Evolutionary conservation across 2,888 invertebrate species (phyloP), one percentile per base, ranked within the genome.

Genomic region (Ophraella communa): DNA sequence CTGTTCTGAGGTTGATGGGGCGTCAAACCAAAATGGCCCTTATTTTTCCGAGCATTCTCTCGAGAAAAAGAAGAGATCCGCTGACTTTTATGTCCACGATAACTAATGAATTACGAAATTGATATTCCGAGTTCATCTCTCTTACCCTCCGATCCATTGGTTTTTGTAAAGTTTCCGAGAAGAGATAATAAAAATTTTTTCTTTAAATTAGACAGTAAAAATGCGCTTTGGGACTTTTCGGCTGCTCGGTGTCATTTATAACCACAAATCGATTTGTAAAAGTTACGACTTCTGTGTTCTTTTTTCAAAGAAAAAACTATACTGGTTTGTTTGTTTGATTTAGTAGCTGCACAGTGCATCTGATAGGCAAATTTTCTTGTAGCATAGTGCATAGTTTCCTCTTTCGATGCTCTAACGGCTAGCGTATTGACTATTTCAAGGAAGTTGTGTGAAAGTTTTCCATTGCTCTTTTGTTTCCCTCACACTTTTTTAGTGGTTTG

Each of bases 61-160:
- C 18, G 7, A 21, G 21, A 45, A 20, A 21, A 45, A 7, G 35
- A 35, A 35, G 10, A 45, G 21, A 45, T 21, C 18, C 14, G n/a
- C 45, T 10, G 39, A n/a, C 24, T 35, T 44, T 45, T 45, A 45
- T 21, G 45, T 45, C 21, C 21, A n/a, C 10, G 18, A 18, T 18
- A 45, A 20, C 45, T 21, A 45, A 45, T 45, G 45, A 45, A 45
- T 45, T 45, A 45, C 20, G 45, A 45, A 45, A 45, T 45, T 45
- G 18, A 20, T 45, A 45, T 45, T 45, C 45, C 18, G 45, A 45
- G 11, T 21, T 45, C 45, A 21, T 45, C 1, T n/a, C n/a, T n/a
- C n/a, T 45, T 45, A 21, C 20, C 3, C 21, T 11, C n/a, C 45
- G 45, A 45, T 45, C 21, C 45, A 45, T 45, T 45, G 21, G 20